Base-by-base conservation (phyloP, 2,888 invertebrate species). In the Macaria liturata region DNA sequence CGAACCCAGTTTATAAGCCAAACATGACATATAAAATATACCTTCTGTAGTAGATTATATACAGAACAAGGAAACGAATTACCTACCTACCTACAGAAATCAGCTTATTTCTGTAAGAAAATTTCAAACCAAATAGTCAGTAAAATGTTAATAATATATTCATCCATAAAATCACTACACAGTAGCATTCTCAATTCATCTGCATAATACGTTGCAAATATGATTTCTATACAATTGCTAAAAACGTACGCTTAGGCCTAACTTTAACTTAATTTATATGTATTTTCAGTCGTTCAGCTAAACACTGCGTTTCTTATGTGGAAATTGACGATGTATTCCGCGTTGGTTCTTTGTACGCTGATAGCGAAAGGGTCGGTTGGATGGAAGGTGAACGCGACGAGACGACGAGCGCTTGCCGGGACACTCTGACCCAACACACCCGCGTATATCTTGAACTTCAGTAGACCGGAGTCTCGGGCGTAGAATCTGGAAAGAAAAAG, bases 361-460 rank as follows among this genome's bases (percentile, higher is more conserved):
- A 99, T 97, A 6, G 98, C 97, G 86, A 99, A 98, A 0, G 99
- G 99, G 87, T 99, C 98, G 9, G 95, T 96, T 0, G 99, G 99
- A 88, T 99, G 99, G 85, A 98, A 98, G 7, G 98, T 98, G 81
- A 98, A 99, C 20, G 98, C 98, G 4, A 98, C 98, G 9, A 98
- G 93, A 67, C 97, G 92, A 67, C 98, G 91, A 8, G 96, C 93
- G 69, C 95, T 92, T 5, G 94, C 94, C 7, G 95, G 94, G 32
- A 94, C 93, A 7, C 94, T 93, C 79, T 95, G 93, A 0, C 95
- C 96, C 94, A 70, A 95, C 93, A 92, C 96, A 37, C 98, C 94
- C 0, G 97, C 96, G 86, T 97, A 97, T 78, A 99, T 97, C 70
- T 98, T 97, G 84, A 97, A 98, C 83, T 96, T 96, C 34, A 97